These are phyloP conservation scores for Chromis chromis DNA, from an alignment of 2,797 vertebrate genomes.

Conservation along the genomic window DNA sequence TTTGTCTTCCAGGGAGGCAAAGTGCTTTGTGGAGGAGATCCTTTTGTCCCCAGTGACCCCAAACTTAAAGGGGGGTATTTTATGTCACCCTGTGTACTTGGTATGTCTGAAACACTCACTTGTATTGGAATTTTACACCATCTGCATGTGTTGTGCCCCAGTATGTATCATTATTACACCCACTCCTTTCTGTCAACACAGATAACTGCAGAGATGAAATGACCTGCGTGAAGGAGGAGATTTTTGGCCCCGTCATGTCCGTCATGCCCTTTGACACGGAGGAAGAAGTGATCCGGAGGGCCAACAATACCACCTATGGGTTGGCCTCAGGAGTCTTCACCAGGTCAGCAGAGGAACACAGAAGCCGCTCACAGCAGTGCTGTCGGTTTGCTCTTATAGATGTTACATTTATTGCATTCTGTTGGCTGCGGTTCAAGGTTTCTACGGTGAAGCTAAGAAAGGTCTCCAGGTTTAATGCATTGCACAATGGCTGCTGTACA, in stretches of 20 bases:
- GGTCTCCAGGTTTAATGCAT: not conserved
- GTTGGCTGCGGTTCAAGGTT: not conserved
- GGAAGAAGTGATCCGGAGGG: constrained; percentile 91
- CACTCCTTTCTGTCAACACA: constrained; percentile 56
- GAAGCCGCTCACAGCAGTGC: not conserved
- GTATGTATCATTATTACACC: not conserved
- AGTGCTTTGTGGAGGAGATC: constrained; percentile 92
- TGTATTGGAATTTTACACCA: not conserved
- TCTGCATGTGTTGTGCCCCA: not conserved
- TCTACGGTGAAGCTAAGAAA: not conserved
- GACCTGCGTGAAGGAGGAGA: constrained; percentile 97
- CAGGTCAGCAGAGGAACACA: constrained; percentile 81
- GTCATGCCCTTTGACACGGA: constrained; percentile 94
- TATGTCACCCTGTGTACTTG: constrained; percentile 92
- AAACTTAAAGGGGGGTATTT: constrained; percentile 92
- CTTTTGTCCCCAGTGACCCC: constrained; percentile 86
- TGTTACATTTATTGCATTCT: not conserved
- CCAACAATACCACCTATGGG: constrained; percentile 92
- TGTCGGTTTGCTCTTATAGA: not conserved
- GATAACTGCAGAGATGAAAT: constrained; percentile 94
- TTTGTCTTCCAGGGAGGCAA: constrained; percentile 86
- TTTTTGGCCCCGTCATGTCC: constrained; percentile 98
- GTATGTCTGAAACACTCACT: constrained; percentile 70
- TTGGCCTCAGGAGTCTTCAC: constrained; percentile 96
- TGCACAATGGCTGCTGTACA: not conserved